Evolutionary conservation across 2,113 vertebrate genomes (phyloP), one percentile per base, ranked within the genome.

Genomic region (Brachypteracias leptosomus): DNA sequence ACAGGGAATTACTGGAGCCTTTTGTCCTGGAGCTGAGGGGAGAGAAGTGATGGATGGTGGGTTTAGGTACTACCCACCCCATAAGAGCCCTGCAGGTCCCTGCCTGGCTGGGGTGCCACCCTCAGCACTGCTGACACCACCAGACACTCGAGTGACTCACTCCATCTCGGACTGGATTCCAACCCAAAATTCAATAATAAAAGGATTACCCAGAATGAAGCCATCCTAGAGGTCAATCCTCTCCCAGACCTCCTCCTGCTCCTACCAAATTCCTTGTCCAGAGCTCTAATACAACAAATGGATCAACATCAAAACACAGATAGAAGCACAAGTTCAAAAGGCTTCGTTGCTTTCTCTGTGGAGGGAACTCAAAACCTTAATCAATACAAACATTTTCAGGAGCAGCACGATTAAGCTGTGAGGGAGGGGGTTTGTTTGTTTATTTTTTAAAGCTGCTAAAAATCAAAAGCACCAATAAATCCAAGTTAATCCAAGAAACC

Each of bases 171-270:
- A 79, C 13, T 10, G n/a, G 72, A 77, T n/a, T 82, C 51, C 85
- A 77, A 73, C 7, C 17, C 68, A 66, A 79, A 93, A 91, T 47
- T 79, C 92, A 96, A 88, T 93, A 90, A 96, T 35, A 84, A 71
- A 81, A 88, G 88, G 92, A 95, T 96, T 95, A 96, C 29, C 13
- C 63, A 38, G 63, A 93, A 74, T 25, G 61, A 77, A 93, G 76
- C 88, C 14, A 4, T 88, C 84, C 62, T 13, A 71, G 76, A 88
- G 92, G 95, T 96, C 95, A 96, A 89, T 89, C 89, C 80, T 92
- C 89, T 89, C 94, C 89, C 91, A 96, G 93, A 52, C 89, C 87
- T 92, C 91, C 68, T 91, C 82, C 84, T 2, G 19, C 62, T 94
- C 76, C 96, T 47, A 84, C 80, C 61, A 55, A 95, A 95, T 93